Evolutionary conservation across 2,888 invertebrate genomes (phyloP), one percentile per base, ranked within the genome.

Genomic region (Zhuqinia jingwanae): DNA sequence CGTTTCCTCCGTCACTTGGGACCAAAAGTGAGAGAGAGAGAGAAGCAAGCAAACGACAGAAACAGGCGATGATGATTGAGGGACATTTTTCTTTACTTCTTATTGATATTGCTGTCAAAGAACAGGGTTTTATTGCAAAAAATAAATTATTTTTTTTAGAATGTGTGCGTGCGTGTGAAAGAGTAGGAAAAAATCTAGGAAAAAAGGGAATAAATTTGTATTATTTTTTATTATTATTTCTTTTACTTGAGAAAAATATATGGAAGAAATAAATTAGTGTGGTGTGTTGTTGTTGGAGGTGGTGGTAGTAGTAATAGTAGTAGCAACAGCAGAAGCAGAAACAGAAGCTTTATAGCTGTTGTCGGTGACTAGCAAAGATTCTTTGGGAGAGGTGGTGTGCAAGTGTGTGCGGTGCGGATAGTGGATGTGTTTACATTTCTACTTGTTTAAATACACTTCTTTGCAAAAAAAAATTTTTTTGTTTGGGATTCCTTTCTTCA

Each of bases 181-280:
- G 8, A 36, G 36, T 36, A 36, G 8, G 36, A 36, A 36, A 36
- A 36, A 8, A 6, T 36, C 8, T 36, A 36, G 3, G 36, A 36
- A 36, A 36, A 6, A 36, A 36, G 36, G 3, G 36, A 36, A n/a
- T n/a, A n/a, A n/a, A n/a, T n/a, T n/a, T n/a, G n/a, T n/a, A n/a
- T n/a, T n/a, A n/a, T n/a, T n/a, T n/a, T n/a, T n/a, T n/a, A n/a
- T n/a, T n/a, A n/a, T n/a, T n/a, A n/a, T n/a, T n/a, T n/a, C n/a
- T n/a, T n/a, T n/a, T n/a, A n/a, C n/a, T n/a, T n/a, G n/a, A n/a
- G n/a, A n/a, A n/a, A n/a, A n/a, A n/a, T n/a, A n/a, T n/a, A n/a
- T n/a, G n/a, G n/a, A n/a, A n/a, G n/a, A 63, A 63, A 36, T 63
- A 63, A 63, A 63, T 63, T 36, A 63, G 63, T 63, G 63, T n/a